Evolutionary conservation across 2,888 invertebrate species (phyloP).

Genomic region (Nycteola revayana): DNA sequence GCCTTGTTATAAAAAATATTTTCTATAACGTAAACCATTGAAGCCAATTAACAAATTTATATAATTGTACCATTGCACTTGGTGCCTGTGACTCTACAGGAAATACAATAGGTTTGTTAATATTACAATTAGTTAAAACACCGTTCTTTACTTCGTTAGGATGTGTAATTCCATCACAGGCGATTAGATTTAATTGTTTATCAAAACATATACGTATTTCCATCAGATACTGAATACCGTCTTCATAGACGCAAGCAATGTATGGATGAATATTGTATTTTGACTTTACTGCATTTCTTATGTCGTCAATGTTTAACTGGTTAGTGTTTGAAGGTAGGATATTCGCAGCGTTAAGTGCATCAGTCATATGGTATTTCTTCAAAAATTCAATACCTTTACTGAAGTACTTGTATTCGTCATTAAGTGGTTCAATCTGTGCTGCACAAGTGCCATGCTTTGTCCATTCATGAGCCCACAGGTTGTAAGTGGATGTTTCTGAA

Average conservation of each 20-base stretch:
- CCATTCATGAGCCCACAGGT: slow-evolving; percentile 91
- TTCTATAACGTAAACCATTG: slow-evolving; percentile 2
- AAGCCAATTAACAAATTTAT: slow-evolving; percentile 1
- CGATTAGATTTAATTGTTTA: slow-evolving; percentile 71
- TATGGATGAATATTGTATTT: slow-evolving; percentile 81
- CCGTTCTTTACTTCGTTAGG: slow-evolving; percentile 30
- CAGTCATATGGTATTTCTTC: slow-evolving; percentile 81
- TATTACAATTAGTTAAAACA: not conserved
- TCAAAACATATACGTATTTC: slow-evolving; percentile 88
- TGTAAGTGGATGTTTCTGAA: slow-evolving; percentile 60
- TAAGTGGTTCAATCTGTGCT: slow-evolving; percentile 70
- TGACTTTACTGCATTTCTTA: slow-evolving; percentile 60
- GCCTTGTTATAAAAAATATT: no score
- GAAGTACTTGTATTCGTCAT: slow-evolving; percentile 85
- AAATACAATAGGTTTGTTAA: not conserved
- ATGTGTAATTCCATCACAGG: slow-evolving; percentile 83
- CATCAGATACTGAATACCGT: slow-evolving; percentile 80
- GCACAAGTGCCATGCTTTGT: slow-evolving; percentile 91
- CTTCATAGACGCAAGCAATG: slow-evolving; percentile 83
- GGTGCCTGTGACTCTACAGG: not conserved
- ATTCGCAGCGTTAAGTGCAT: slow-evolving; percentile 74
- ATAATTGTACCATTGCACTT: not conserved
- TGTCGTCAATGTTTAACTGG: slow-evolving; percentile 20
- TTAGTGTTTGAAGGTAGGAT: slow-evolving; percentile 64
- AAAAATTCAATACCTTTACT: slow-evolving; percentile 82